A percentile compares a stretch with the other conserved stretches of the same genome.
Conservation (phyloP, 2,888 invertebrate genomes). For the Geophilus truncorum region DNA sequence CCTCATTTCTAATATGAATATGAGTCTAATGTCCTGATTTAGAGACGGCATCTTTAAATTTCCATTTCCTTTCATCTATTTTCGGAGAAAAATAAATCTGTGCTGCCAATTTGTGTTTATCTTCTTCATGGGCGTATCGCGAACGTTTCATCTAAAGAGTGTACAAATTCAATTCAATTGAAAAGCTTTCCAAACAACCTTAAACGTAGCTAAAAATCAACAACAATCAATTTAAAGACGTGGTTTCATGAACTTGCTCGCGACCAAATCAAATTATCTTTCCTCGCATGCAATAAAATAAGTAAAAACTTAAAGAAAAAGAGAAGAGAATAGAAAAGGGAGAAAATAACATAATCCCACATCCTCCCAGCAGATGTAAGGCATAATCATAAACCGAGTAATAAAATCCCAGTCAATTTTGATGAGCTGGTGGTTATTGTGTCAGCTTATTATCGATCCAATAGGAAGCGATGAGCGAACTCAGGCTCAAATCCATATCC, state of each 20-base stretch:
- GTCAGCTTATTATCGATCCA: conserved; percentile 25
- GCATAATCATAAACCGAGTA: conserved; percentile 15
- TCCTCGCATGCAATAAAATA: neutral
- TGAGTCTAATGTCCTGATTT: neutral
- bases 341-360: conserved; percentile 4
- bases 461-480: neutral
- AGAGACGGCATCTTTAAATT: neutral
- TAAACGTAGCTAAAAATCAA: neutral
- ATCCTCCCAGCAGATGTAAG: conserved; percentile 15
- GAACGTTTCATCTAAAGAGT: neutral
- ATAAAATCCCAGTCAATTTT: conserved; percentile 27
- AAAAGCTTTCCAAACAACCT: neutral
- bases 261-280: neutral
- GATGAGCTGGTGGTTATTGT: conserved; percentile 27
- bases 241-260: neutral
- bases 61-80: neutral
- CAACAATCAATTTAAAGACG: neutral
- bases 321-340: neutral
- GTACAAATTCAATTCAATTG: neutral
- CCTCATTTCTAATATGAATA: conserved; percentile 14
- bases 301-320: neutral
- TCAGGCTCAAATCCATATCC: conserved; percentile 2
- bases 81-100: neutral
- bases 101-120: neutral
- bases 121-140: neutral